Evolutionary conservation across 2,797 vertebrate species (phyloP).

Genomic region (Kryptolebias ocellatus): DNA sequence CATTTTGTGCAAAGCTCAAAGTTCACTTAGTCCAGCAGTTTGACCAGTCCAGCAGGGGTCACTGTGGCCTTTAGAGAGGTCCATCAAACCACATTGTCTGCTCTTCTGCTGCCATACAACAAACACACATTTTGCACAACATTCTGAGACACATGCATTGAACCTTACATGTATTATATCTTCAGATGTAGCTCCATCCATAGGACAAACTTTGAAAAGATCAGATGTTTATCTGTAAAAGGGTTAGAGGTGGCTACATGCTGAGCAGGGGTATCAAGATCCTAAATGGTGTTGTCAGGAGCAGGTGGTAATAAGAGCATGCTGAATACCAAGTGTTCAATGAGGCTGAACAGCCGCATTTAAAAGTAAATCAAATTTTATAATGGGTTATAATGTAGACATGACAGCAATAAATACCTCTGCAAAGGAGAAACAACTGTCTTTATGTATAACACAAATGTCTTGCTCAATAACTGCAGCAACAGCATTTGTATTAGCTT

Average conservation of each 20-base stretch:
- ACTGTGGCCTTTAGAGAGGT: constrained; percentile 77
- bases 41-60: constrained; percentile 82
- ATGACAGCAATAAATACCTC: constrained; percentile 17
- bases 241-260: constrained; percentile 15
- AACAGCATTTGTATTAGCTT: neutral
- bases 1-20: constrained; percentile 5
- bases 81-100: constrained; percentile 28
- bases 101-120: constrained; percentile 11
- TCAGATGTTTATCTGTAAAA: constrained; percentile 9
- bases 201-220: neutral
- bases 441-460: neutral
- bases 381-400: constrained; percentile 13
- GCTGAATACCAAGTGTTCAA: neutral
- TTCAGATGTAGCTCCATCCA: neutral
- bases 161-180: neutral
- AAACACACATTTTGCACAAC: constrained; percentile 20
- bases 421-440: neutral
- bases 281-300: constrained; percentile 24
- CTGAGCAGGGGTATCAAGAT: constrained; percentile 8
- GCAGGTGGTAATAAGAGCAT: constrained; percentile 7
- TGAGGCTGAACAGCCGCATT: constrained; percentile 1
- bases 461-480: neutral
- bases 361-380: constrained; percentile 18
- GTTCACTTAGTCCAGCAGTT: constrained; percentile 31
- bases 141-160: constrained; percentile 7